Base-by-base conservation (phyloP, 2,888 invertebrate species). In the Margaritifera margaritifera region DNA sequence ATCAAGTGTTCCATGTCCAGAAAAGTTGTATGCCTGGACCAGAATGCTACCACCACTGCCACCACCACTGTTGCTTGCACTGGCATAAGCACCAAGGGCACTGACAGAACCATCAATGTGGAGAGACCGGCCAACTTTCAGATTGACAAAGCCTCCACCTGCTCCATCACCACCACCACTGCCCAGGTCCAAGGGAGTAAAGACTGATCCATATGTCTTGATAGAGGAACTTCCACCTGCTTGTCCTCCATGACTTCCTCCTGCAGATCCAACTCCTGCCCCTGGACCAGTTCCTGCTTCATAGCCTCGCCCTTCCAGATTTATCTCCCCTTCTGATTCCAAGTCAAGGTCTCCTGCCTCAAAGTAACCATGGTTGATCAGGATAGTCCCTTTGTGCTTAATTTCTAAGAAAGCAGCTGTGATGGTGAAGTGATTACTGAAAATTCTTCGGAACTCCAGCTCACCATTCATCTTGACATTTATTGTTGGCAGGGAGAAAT, bases 321-420 rank as follows among this genome's bases (percentile, higher is more conserved):
- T 77, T n/a, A 85, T 72, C 15, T 71, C 22, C 57, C 78, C 74
- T 22, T 68, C 71, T 2, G 82, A 66, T 66, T 85, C 85, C 55
- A 84, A 66, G 62, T 85, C 84, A 59, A 81, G 54, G 62, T 80
- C 80, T 2, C 84, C 83, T 4, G 68, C 80, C 55, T 78, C 78
- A 56, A 85, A 71, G 62, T 62, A 77, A 0, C 84, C 84, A 70
- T 84, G 81, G 66, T 85, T 85, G 82, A 85, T 80, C n/a, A 69
- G 64, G 5, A 85, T 54, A 25, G 65, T 75, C 1, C 80, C 81
- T 19, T 69, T 62, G 64, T 82, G 80, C 64, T 85, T 85, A 25
- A 85, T 53, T 69, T 85, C 84, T 55, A 85, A 60, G 55, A 80
- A 76, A 22, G 82, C 77, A 25, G 82, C 77, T 24, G 72, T 78